These are phyloP conservation scores for Bimastos eiseni DNA, from an alignment of 2,888 invertebrate genomes.

Conservation along the genomic window DNA sequence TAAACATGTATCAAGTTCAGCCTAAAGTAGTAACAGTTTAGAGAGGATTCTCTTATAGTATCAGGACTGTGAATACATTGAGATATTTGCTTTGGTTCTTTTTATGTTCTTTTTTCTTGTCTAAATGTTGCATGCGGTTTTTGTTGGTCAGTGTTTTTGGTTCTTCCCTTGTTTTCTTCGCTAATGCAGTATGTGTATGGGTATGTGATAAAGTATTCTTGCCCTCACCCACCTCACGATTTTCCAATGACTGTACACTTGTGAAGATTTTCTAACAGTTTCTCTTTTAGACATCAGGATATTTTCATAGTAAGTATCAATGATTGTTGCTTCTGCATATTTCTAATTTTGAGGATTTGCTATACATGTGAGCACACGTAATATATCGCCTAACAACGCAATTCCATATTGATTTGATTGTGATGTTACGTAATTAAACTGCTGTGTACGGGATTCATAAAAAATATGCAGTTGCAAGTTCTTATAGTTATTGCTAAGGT, in stretches of 20 bases:
- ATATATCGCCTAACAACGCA: not conserved
- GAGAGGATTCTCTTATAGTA: not conserved
- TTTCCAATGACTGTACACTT: not conserved
- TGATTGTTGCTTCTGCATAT: constrained; percentile 6
- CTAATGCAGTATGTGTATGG: constrained; percentile 2
- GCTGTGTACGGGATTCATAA: not conserved
- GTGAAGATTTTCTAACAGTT: not conserved
- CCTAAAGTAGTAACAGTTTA: not conserved
- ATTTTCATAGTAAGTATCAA: constrained; percentile 5
- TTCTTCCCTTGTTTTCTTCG: not conserved
- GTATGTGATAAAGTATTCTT: not conserved
- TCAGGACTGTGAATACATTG: not conserved
- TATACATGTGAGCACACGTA: not conserved
- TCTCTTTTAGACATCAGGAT: constrained; percentile 13
- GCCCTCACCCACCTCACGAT: not conserved
- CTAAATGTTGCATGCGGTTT: constrained; percentile 10
- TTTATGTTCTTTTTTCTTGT: not conserved
- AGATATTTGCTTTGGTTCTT: not conserved
- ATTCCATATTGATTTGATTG: not conserved
- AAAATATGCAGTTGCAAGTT: not conserved
- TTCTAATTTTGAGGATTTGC: not conserved
- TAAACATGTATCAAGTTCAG: not conserved
- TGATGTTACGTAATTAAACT: not conserved
- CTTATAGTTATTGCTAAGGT: not conserved
- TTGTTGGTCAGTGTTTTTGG: not conserved